These are phyloP conservation scores for human DNA, from an alignment of 2,113 vertebrate genomes.

Conservation along the genomic window DNA sequence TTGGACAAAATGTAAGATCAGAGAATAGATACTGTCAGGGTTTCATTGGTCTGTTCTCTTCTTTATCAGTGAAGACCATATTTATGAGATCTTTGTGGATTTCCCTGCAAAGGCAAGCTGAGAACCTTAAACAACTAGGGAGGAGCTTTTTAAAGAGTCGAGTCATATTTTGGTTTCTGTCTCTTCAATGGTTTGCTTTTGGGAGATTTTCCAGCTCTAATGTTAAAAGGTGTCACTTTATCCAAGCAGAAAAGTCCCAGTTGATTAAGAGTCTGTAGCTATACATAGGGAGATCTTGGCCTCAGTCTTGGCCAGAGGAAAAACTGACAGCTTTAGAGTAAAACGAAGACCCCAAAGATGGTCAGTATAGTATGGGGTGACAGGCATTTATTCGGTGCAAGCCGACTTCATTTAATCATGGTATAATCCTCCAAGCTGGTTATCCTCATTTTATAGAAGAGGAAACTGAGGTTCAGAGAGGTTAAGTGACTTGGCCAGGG, in stretches of 20 bases:
- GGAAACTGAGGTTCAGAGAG: background rate
- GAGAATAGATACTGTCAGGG: background rate
- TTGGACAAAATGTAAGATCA: background rate
- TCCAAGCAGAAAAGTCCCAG: background rate
- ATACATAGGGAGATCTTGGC: background rate
- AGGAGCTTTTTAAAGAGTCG: background rate
- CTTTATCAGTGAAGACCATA: slow-evolving; percentile 9
- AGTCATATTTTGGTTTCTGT: slow-evolving; percentile 12
- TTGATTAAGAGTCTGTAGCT: background rate
- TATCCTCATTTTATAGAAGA: background rate
- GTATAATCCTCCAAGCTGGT: background rate
- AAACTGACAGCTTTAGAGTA: background rate
- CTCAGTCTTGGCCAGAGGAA: background rate
- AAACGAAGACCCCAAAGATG: background rate
- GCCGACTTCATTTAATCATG: background rate
- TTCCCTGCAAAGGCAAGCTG: background rate
- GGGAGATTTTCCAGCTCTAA: background rate
- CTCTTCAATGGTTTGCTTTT: slow-evolving; percentile 26
- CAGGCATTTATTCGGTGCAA: background rate
- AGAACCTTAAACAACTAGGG: background rate
- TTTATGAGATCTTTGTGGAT: slow-evolving; percentile 14
- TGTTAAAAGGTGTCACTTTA: background rate
- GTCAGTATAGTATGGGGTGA: accelerated
- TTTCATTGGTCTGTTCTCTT: background rate
- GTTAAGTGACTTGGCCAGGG: background rate